A percentile compares a stretch with the other conserved stretches of the same genome.
Evolutionary conservation across 37 sponge, comb jelly and placozoan genomes (phyloP).

Genomic region (Corticium candelabrum): DNA sequence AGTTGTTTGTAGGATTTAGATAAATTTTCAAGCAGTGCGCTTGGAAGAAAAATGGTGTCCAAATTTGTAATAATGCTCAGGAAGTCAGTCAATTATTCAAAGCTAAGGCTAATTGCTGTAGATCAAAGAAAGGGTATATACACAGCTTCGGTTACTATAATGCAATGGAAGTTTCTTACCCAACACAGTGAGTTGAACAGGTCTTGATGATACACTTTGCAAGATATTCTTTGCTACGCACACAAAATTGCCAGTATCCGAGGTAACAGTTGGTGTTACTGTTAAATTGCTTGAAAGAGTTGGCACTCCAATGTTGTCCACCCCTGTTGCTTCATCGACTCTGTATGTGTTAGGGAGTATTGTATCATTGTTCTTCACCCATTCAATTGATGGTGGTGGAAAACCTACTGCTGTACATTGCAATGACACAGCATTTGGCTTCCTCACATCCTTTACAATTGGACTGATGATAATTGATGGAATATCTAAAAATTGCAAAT

Average conservation of each 20-base stretch:
- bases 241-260: slow-evolving; percentile 36
- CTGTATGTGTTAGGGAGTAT: neutral
- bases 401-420: slow-evolving; percentile 30
- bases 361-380: slow-evolving; percentile 29
- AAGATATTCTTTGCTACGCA: no score
- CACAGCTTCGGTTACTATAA: no score
- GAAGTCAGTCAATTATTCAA: no score
- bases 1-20: no score
- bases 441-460: slow-evolving; percentile 6
- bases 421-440: neutral
- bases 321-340: neutral
- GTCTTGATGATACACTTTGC: no score
- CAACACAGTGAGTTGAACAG: no score
- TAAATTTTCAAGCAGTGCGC: no score
- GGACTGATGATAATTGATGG: slow-evolving; percentile 25
- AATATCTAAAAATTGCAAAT: slow-evolving; percentile 36
- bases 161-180: no score
- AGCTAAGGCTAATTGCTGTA: no score
- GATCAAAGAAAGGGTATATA: no score
- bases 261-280: slow-evolving; percentile 10
- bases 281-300: slow-evolving; percentile 15
- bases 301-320: neutral
- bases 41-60: no score
- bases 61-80: no score
- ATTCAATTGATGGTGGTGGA: slow-evolving; percentile 12